phyloP scores from a whole-genome alignment of 2,113 vertebrate species.

The Daboia siamensis region DNA sequence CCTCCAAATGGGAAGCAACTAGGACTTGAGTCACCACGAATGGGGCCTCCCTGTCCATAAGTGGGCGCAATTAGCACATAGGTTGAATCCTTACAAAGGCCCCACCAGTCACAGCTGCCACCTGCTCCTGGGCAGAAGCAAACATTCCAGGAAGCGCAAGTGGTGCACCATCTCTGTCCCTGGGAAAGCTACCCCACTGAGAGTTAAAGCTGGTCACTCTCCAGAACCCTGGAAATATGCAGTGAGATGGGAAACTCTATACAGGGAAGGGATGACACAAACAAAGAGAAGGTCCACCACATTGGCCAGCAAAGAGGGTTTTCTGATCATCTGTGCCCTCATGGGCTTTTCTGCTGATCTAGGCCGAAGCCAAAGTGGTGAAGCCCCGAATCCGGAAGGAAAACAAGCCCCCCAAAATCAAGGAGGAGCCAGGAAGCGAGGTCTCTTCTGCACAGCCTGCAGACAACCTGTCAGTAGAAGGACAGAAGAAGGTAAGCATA shows the following conservation, averaged over 20 bases:
- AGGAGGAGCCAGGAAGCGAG: conserved; percentile 88
- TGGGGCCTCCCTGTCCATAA: not conserved
- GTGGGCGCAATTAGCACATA: not conserved
- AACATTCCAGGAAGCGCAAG: not conserved
- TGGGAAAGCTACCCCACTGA: not conserved
- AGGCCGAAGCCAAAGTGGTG: conserved; percentile 88
- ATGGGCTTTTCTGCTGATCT: conserved; percentile 19
- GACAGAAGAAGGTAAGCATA: conserved; percentile 88
- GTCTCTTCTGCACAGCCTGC: conserved; percentile 85
- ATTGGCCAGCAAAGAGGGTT: not conserved
- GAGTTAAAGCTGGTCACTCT: not conserved
- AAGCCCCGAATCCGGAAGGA: conserved; percentile 91
- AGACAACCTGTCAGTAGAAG: conserved; percentile 92
- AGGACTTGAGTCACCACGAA: not conserved
- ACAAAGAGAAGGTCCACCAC: not conserved
- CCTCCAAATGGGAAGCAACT: not conserved
- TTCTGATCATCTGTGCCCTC: not conserved
- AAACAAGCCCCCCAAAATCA: conserved; percentile 78
- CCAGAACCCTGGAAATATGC: not conserved
- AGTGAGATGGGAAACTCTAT: not conserved
- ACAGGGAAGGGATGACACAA: not conserved
- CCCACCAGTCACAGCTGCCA: not conserved
- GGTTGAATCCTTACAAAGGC: not conserved
- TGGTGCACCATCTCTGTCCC: not conserved
- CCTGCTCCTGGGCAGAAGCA: not conserved